Conservation (phyloP, 2,113 vertebrate species). For the Epinephelus moara region DNA sequence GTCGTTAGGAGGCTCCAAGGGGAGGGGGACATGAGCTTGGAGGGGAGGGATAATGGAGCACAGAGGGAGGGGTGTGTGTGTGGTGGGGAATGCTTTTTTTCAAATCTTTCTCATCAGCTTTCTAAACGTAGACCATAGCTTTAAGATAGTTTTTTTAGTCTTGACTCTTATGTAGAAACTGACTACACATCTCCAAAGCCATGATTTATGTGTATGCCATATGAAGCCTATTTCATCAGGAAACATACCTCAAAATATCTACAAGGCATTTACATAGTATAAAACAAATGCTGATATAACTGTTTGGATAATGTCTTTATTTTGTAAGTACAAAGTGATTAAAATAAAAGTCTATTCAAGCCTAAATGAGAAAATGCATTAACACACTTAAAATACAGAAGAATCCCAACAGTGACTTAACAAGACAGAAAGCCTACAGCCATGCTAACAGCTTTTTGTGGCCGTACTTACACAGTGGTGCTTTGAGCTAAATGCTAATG, state of each 20-base stretch:
- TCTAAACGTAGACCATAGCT: no score
- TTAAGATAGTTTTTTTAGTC: not conserved
- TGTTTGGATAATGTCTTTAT: not conserved
- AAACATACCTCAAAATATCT: not conserved
- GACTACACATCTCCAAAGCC: not conserved
- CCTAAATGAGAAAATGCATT: not conserved
- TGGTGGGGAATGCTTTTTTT: no score
- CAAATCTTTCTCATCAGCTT: no score
- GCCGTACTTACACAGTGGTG: not conserved
- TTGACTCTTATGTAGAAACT: not conserved
- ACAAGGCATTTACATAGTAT: not conserved
- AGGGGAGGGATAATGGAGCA: no score
- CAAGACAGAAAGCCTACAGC: not conserved
- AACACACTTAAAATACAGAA: not conserved
- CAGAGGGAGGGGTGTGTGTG: no score
- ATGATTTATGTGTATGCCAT: not conserved
- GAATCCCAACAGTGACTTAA: not conserved
- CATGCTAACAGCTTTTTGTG: not conserved
- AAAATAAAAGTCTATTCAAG: not conserved
- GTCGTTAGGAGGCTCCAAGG: no score
- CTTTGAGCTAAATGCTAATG: not conserved
- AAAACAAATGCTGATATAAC: not conserved
- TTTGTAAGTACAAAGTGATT: not conserved
- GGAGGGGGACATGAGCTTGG: no score
- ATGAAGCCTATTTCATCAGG: no score